Base-by-base conservation (phyloP, 2,797 vertebrate species). In the Mormyrus hasselquistii region DNA sequence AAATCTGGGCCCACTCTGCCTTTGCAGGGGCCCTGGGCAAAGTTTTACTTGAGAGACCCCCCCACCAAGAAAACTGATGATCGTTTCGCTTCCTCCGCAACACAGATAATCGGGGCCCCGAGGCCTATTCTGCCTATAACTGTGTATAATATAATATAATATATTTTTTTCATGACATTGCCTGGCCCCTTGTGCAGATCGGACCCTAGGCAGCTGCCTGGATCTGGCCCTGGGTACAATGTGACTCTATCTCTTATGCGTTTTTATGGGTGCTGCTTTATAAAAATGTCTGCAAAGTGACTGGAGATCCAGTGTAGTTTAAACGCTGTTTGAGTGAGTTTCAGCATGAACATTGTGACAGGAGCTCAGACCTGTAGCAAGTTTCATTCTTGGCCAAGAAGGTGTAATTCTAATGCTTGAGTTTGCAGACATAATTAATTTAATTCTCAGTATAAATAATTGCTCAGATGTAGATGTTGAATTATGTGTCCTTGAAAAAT, bases 1-100 rank as follows among this genome's bases (percentile, higher is more conserved):
- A 93, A 94, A 95, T 94, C 90, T 93, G 95, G 65, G 12, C 12
- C 12, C 29, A 34, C 12, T 38, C 65, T 73, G 29, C 29, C 12
- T 34, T 38, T 6, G 12, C 65, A 16, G 29, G 69, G 69, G 12
- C 34, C 65, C 69, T 38, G 14, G 69, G 29, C 69, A 38, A 41
- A 73, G 29, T 34, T 73, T 38, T 38, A 73, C 69, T 73, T 73
- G 29, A 34, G 29, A 16, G 34, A 4, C 29, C 12, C 69, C 69
- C 69, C 12, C 14, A 73, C 69, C 34, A 7, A 73, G 69, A 73
- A 73, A 73, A 73, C 29, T 16, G 69, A 73, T 38, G 14, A 73
- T 41, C 29, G 12, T 73, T 38, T 73, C 2, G 4, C 69, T 73
- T 73, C 34, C 12, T 73, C 69, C 1, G 12, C 69, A 73, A 38